Base-by-base conservation (phyloP, 53 echinoderm and acorn worm species). In the Stichopus horrens region DNA sequence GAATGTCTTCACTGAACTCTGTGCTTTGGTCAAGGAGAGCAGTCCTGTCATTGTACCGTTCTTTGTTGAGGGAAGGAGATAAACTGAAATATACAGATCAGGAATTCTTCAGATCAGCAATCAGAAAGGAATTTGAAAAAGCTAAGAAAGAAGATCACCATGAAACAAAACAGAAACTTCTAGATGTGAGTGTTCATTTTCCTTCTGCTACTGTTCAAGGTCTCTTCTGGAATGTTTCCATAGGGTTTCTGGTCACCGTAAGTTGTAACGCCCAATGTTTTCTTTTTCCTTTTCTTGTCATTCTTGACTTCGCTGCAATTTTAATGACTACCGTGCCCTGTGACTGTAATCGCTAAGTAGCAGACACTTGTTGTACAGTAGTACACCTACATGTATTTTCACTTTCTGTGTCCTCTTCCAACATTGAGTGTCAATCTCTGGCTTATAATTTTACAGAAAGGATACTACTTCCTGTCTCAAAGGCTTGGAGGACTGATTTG, bases 11-110 rank as follows among this genome's bases (percentile, higher is more conserved):
- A 16, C 18, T 20, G 23, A 7, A 4, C 21, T 7, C 77, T 56
- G 58, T 86, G 8, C 23, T 73, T 74, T 89, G 89, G 89, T 89
- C 89, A 19, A 81, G 83, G n/a, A 53, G 7, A 56, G 81, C 89
- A 60, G 89, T 89, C 16, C 59, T 89, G 52, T 76, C 80, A 6
- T 54, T 89, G 55, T 89, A 89, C 53, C 73, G 57, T 8, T 51
- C 55, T 53, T 54, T 89, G 53, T n/a, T 89, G 71, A 58, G 89
- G 22, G 89, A 89, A 73, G 89, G 89, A 52, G 67, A 89, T 14
- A 79, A 20, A 71, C 73, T 89, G n/a, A 67, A 89, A 54, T 89
- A 80, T 71, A 89, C 89, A 51, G 89, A 89, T 71, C 80, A 68
- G 52, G 54, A 79, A 52, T 89, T 80, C 83, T 89, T 57, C 89